Base-by-base conservation (phyloP, 2,797 vertebrate genomes). In the Octomys mimax region DNA sequence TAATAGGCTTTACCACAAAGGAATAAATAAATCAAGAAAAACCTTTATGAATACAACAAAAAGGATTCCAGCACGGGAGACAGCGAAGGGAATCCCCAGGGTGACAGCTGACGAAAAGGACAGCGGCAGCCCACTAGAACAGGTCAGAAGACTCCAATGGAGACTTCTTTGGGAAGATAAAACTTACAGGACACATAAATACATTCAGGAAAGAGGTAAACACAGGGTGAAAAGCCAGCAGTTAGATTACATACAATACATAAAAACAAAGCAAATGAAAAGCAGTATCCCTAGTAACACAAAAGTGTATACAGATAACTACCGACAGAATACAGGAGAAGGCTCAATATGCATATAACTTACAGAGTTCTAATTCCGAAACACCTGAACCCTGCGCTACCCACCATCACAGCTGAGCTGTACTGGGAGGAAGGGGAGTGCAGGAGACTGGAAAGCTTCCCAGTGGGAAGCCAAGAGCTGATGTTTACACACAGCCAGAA, bases 21-120 rank as follows among this genome's bases (percentile, higher is more conserved):
- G 57, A 80, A 14, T 42, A 89, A 84, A 79, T 54, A 89, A 84
- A 84, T 54, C 80, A 92, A 26, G 57, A 85, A 80, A 57, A 89
- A 93, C 36, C 46, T 22, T 8, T 39, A 86, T 28, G 57, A 49
- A 61, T 39, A 68, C 11, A 70, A 42, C 22, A 91, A 79, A 70
- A 84, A 78, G 4, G 24, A 64, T 84, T 85, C 80, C 64, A 79
- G 57, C 54, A 16, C 18, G 33, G 70, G 19, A 21, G 28, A 49
- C 0, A 64, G 31, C 13, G 42, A 79, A 78, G 42, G 85, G 85
- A 84, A 70, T 77, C 49, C 11, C 19, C 16, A 75, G 68, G 33
- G 80, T 57, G 16, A 24, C 18, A 39, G 80, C 57, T 80, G 28
- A 73, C 54, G 1, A 14, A 54, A 16, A 36, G 62, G 54, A 66